Base-by-base conservation (phyloP, 2,888 invertebrate genomes). In the Lasioglossum marginatum region DNA sequence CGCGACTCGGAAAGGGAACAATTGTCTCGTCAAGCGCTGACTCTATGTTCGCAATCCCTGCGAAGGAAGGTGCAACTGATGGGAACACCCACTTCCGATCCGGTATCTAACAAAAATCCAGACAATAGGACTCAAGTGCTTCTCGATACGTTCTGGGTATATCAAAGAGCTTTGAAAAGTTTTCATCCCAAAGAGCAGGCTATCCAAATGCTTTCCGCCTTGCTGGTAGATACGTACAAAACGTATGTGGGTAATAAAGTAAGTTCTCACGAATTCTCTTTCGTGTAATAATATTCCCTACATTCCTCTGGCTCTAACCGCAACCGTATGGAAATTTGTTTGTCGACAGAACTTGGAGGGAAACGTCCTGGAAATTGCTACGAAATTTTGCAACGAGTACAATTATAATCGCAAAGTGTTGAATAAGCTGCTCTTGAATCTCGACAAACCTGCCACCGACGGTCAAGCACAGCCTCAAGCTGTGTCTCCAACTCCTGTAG, bases 1-100 rank as follows among this genome's bases (percentile, higher is more conserved):
- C 96, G 98, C 60, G 98, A 99, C 94, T 96, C 97, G 2, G 99
- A 99, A 94, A 96, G 99, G 81, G 97, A 97, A 91, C 97, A 97
- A 92, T 96, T 98, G 81, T 97, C 97, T 0, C 97, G 97, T 81
- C 97, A 98, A 95, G 98, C 98, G 0, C 96, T 98, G 86, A 97
- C 97, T 0, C 96, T 97, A 87, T 97, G 97, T 90, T 96, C 97
- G 14, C 97, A 97, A 93, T 97, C 97, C 60, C 95, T 97, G 86
- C 96, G 97, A 87, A 96, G 96, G 6, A 96, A 96, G 92, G 95
- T 97, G 34, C 96, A 96, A 63, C 94, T 95, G 72, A 92, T 96
- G 83, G 91, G 94, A 8, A 93, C 93, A 12, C 93, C 89, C 8
- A 92, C 90, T 75, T 87, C 92, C 2, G 95, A 95, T n/a, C 88